Percentiles rank a stretch among this genome's conserved stretches.
phyloP scores from a whole-genome alignment of 2,888 invertebrate genomes.

The Synanthedon andrenaeformis region DNA sequence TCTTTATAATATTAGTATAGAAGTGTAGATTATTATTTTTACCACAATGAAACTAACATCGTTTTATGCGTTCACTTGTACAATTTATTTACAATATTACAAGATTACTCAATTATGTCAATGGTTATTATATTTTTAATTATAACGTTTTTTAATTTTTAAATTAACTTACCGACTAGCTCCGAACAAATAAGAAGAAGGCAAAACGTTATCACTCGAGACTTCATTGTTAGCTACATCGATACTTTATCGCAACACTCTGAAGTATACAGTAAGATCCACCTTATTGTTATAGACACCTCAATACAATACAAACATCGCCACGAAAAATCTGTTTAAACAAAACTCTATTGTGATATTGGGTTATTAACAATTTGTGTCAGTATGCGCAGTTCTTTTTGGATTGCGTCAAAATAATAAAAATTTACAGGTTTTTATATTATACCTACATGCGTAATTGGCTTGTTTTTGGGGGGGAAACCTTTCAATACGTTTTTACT shows the following conservation, averaged over 20 bases:
- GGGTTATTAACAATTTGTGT: not conserved
- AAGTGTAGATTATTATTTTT: too few species aligned
- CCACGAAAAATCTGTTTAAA: conserved; percentile 34
- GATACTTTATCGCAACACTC: conserved; percentile 25
- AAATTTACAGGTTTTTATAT: not conserved
- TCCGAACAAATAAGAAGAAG: conserved; percentile 20
- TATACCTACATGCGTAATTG: too few species aligned
- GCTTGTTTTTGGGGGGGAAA: too few species aligned
- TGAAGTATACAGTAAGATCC: conserved; percentile 15
- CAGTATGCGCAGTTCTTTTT: not conserved
- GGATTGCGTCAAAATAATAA: not conserved
- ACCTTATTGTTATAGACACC: conserved; percentile 22
- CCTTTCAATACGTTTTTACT: too few species aligned
- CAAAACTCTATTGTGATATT: conserved; percentile 8
- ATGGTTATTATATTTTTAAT: too few species aligned
- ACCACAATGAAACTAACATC: too few species aligned
- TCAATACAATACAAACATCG: conserved; percentile 23
- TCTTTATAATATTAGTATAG: too few species aligned
- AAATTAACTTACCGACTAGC: conserved; percentile 25
- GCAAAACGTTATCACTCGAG: conserved; percentile 17
- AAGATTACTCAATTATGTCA: too few species aligned
- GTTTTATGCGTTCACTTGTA: too few species aligned
- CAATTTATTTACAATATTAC: too few species aligned
- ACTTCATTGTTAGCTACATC: conserved; percentile 22
- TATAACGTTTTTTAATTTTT: too few species aligned